phyloP scores from a whole-genome alignment of 2,797 vertebrate genomes.

The Simalia tracyae region DNA sequence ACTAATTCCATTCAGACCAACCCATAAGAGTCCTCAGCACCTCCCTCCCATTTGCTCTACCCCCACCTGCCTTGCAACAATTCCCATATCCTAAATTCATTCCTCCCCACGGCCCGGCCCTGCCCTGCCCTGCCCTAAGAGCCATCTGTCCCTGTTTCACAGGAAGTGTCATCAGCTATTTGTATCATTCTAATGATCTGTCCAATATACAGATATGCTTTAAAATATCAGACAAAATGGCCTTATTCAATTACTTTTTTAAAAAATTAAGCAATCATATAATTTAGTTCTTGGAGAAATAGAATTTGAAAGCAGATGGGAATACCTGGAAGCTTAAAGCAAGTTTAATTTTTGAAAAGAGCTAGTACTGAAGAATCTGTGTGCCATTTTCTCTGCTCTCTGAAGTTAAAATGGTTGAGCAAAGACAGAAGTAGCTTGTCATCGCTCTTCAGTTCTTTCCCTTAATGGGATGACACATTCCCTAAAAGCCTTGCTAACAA shows the following conservation, averaged over 20 bases:
- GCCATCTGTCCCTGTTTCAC: conserved; percentile 68
- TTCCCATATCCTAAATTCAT: conserved; percentile 47
- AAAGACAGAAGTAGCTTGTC: conserved; percentile 1
- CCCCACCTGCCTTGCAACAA: conserved; percentile 59
- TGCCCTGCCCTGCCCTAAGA: conserved; percentile 60
- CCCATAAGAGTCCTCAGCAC: conserved; percentile 42
- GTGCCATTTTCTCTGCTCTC: conserved; percentile 4
- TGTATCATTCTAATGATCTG: conserved; percentile 27
- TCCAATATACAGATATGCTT: conserved; percentile 8
- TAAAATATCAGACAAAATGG: conserved; percentile 39
- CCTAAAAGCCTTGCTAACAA: not conserved
- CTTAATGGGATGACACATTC: conserved; percentile 1
- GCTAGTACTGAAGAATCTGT: not conserved
- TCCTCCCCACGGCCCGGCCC: conserved; percentile 52
- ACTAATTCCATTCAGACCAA: conserved; percentile 52
- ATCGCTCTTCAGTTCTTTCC: conserved; percentile 1
- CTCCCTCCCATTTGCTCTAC: conserved; percentile 36
- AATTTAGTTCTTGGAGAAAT: conserved; percentile 48
- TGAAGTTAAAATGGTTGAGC: conserved; percentile 1
- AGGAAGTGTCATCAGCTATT: conserved; percentile 59
- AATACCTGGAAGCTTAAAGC: conserved; percentile 1
- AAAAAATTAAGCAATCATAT: conserved; percentile 44
- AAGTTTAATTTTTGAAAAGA: not conserved
- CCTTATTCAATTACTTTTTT: conserved; percentile 47
- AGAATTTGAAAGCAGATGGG: conserved; percentile 8